A percentile compares a stretch with the other conserved stretches of the same genome.
Evolutionary conservation across 2,113 vertebrate species (phyloP).

Genomic region (Casuarius casuarius): DNA sequence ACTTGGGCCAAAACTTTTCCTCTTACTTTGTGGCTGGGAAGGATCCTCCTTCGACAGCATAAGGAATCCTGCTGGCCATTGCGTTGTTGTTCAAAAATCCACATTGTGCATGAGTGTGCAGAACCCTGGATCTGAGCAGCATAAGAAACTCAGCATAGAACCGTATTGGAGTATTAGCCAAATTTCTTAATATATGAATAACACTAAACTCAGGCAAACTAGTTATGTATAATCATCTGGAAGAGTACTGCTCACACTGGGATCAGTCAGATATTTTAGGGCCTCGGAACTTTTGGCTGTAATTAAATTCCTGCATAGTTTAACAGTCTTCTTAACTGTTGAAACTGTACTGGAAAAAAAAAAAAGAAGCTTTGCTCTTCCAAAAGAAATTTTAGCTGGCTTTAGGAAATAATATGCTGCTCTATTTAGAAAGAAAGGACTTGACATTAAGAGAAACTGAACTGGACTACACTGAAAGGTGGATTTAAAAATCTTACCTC

Average conservation of each 20-base stretch:
- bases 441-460: not conserved
- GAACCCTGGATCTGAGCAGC: not conserved
- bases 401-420: not conserved
- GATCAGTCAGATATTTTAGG: not conserved
- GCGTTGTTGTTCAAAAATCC: not conserved
- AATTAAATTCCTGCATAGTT: not conserved
- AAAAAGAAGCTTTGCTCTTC: not conserved
- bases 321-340: not conserved
- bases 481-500: not conserved
- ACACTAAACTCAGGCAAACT: not conserved
- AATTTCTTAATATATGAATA: not conserved
- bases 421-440: not conserved
- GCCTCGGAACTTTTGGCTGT: not conserved
- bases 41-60: not conserved
- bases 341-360: not conserved
- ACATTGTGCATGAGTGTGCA: not conserved
- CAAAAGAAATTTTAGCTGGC: not conserved
- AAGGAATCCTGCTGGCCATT: not conserved
- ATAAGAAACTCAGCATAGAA: not conserved
- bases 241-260: not conserved
- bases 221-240: not conserved
- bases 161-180: not conserved
- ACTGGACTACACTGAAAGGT: not conserved
- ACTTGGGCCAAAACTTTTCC: not conserved
- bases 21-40: not conserved